Conservation (phyloP, 2,113 vertebrate genomes). For the Crotalus tigris region DNA sequence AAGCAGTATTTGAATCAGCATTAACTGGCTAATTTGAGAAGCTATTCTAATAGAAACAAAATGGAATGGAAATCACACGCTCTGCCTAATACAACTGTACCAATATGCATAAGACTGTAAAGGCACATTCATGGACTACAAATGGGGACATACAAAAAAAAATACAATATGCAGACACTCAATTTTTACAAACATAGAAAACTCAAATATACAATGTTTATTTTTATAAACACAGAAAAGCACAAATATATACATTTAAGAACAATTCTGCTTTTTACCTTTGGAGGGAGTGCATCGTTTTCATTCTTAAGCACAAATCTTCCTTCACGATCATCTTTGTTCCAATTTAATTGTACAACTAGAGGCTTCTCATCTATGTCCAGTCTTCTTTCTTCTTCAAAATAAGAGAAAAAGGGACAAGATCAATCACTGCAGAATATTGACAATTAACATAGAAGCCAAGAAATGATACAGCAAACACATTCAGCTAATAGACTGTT, state of each 20-base stretch:
- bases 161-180: background rate
- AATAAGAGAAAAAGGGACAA: constrained; percentile 46
- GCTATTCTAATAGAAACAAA: background rate
- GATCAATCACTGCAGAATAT: background rate
- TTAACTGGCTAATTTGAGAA: background rate
- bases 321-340: constrained; percentile 96
- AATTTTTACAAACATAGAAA: background rate
- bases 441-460: background rate
- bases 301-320: constrained; percentile 99
- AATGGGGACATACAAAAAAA: background rate
- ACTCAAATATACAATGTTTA: background rate
- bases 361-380: constrained; percentile 96
- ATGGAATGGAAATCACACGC: background rate
- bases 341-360: constrained; percentile 98
- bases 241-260: background rate
- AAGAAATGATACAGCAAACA: background rate
- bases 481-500: background rate
- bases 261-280: constrained; percentile 70
- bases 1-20: background rate
- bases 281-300: constrained; percentile 85
- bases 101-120: background rate
- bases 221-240: background rate
- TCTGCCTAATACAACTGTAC: background rate
- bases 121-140: background rate
- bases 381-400: constrained; percentile 98